Conservation (phyloP, 1,140 invertebrate species). For the Lasioglossum albipes region DNA sequence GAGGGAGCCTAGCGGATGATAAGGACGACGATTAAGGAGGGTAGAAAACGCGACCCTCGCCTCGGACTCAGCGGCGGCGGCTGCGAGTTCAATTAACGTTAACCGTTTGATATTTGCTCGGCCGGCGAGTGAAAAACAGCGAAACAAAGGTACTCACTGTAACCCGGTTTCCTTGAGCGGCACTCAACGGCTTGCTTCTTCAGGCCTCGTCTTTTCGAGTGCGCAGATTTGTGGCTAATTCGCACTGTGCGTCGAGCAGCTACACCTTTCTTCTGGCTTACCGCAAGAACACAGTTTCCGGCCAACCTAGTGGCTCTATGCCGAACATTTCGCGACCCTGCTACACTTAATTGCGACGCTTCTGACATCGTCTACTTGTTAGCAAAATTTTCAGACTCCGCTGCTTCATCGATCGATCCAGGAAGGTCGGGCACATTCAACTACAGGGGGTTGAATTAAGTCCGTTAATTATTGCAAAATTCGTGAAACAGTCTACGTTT, state of each 20-base stretch:
- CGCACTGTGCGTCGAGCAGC: neutral
- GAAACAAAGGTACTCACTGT: slow-evolving; percentile 73
- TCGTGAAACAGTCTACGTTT: no score
- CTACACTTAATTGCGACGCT: no score
- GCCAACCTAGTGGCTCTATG: neutral
- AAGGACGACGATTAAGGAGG: slow-evolving; percentile 31
- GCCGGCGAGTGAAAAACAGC: slow-evolving; percentile 71
- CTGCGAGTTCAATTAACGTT: slow-evolving; percentile 72
- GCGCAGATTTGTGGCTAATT: slow-evolving; percentile 24
- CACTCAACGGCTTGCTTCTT: slow-evolving; percentile 7
- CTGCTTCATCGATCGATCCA: no score
- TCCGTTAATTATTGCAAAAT: no score
- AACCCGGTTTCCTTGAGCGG: slow-evolving; percentile 73
- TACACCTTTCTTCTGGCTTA: neutral
- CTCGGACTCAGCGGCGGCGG: slow-evolving; percentile 16
- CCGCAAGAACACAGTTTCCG: neutral
- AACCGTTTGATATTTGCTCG: slow-evolving; percentile 74
- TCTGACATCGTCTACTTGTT: no score
- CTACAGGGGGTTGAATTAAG: no score
- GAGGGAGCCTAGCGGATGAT: neutral
- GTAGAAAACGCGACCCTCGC: slow-evolving; percentile 21
- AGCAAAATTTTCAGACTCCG: no score
- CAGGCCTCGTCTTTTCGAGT: slow-evolving; percentile 32
- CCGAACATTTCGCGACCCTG: neutral
- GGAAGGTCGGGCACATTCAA: no score